These are phyloP conservation scores for Champsocephalus gunnari DNA, from an alignment of 2,797 vertebrate species.

Conservation along the genomic window DNA sequence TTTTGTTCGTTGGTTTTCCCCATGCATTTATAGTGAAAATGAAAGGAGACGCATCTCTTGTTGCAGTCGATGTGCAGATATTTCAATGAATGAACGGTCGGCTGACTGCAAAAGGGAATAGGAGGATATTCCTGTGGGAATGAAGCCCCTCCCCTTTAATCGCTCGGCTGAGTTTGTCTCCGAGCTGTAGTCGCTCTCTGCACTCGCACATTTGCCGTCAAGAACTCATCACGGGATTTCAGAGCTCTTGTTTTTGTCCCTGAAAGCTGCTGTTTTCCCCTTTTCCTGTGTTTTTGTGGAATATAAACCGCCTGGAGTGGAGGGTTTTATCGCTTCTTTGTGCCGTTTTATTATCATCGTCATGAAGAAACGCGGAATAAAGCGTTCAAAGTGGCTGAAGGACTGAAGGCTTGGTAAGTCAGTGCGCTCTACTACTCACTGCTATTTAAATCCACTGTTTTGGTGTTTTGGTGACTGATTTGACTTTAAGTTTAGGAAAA, in stretches of 20 bases:
- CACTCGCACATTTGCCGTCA: constrained; percentile 67
- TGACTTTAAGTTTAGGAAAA: constrained; percentile 25
- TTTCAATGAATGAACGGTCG: constrained; percentile 72
- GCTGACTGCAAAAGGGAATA: constrained; percentile 62
- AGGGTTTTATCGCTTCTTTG: constrained; percentile 25
- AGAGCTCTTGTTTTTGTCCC: constrained; percentile 16
- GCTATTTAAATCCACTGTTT: constrained; percentile 30
- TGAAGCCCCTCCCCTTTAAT: constrained; percentile 84
- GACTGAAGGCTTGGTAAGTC: constrained; percentile 69
- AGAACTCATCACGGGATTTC: constrained; percentile 46
- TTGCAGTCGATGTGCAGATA: constrained; percentile 65
- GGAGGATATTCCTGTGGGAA: constrained; percentile 70
- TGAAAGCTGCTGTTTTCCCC: not conserved
- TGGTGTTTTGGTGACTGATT: constrained; percentile 13
- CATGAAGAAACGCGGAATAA: constrained; percentile 71
- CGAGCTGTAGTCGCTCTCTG: constrained; percentile 61
- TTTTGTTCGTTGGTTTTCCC: constrained; percentile 22
- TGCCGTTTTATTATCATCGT: constrained; percentile 36
- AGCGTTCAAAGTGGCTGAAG: constrained; percentile 73
- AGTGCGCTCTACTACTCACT: constrained; percentile 24
- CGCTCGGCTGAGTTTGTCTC: constrained; percentile 71
- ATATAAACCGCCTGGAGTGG: constrained; percentile 1
- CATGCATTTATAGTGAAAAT: not conserved
- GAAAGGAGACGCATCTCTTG: constrained; percentile 25
- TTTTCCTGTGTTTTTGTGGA: not conserved